Evolutionary conservation across 2,888 invertebrate genomes (phyloP).

Genomic region (Drosophila planitibia): DNA sequence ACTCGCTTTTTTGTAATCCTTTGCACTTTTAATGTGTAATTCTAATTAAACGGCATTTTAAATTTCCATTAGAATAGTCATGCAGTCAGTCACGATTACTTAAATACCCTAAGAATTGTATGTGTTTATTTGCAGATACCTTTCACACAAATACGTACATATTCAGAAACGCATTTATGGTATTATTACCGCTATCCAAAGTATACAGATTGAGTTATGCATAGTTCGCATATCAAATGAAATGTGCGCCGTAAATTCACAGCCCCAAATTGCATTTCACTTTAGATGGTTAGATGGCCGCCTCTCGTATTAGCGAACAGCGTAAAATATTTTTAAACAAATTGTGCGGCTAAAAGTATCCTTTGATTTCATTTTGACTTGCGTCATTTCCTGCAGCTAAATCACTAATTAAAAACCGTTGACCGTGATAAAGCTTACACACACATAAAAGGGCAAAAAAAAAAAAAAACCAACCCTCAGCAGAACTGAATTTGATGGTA

Average conservation of each 20-base stretch:
- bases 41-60: background rate
- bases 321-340: conserved; percentile 25
- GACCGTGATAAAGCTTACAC: conserved; percentile 66
- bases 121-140: too few species aligned
- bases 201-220: conserved; percentile 24
- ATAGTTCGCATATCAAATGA: conserved; percentile 24
- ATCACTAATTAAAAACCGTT: conserved; percentile 70
- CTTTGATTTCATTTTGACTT: conserved; percentile 63
- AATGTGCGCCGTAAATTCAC: conserved; percentile 8
- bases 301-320: background rate
- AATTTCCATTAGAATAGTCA: background rate
- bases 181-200: background rate
- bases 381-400: conserved; percentile 59
- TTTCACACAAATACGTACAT: background rate
- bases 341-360: conserved; percentile 29
- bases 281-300: background rate
- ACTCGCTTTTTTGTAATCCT: background rate
- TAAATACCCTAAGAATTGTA: conserved; percentile 9
- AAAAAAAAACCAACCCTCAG: background rate
- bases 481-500: conserved; percentile 5
- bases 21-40: background rate
- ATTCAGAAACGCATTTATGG: background rate
- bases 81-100: background rate
- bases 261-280: conserved; percentile 29
- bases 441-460: conserved; percentile 1